Conservation (phyloP, 2,888 invertebrate species). For the Parnassius smintheus region DNA sequence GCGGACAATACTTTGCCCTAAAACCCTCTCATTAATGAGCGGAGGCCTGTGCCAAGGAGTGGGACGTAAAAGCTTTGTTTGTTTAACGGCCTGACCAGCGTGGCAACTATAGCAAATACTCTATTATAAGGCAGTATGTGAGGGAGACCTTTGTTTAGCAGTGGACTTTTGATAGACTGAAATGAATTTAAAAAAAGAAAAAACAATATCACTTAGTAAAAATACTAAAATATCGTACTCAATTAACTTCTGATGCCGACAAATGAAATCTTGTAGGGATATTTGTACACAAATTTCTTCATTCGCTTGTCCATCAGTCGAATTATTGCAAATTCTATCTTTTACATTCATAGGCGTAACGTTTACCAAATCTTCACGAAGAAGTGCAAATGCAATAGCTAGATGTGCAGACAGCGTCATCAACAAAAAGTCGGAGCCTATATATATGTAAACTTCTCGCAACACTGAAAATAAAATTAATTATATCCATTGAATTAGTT, state of each 20-base stretch:
- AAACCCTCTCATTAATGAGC: no score
- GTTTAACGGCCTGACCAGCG: not conserved
- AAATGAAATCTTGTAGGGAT: conserved; percentile 40
- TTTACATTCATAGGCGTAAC: conserved; percentile 32
- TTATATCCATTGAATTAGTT: no score
- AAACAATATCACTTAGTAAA: conserved; percentile 17
- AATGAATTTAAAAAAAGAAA: not conserved
- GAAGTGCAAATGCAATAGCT: conserved; percentile 47
- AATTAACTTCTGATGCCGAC: conserved; percentile 51
- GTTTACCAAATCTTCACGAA: conserved; percentile 49
- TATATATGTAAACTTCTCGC: conserved; percentile 40
- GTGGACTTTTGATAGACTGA: not conserved
- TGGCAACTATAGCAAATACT: no score
- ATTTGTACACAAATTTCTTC: conserved; percentile 9
- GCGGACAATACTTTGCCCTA: no score
- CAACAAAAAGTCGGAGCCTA: conserved; percentile 51
- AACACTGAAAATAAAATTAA: conserved; percentile 43
- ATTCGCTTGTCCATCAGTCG: not conserved
- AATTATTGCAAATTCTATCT: conserved; percentile 8
- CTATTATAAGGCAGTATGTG: no score
- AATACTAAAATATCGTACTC: conserved; percentile 37
- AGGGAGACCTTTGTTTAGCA: no score
- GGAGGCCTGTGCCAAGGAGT: no score
- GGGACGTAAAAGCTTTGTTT: not conserved
- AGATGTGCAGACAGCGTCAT: conserved; percentile 50